phyloP scores from a whole-genome alignment of 2,797 vertebrate genomes.

The Mus minutoides region DNA sequence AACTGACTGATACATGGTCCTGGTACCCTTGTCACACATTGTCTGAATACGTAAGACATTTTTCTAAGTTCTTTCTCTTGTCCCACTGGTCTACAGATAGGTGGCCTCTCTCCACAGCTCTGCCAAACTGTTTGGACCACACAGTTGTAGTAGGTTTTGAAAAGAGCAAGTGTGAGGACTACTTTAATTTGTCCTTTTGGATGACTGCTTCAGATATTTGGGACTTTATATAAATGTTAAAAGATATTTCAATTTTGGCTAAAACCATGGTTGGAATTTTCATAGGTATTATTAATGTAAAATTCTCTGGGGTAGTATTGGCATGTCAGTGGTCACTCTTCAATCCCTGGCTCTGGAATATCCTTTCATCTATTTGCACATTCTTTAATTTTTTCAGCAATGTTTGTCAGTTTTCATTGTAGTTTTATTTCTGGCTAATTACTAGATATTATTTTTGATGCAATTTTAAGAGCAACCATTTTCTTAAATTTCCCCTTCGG shows the following conservation, averaged over 20 bases:
- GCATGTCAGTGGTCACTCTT: neutral
- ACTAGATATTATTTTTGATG: slow-evolving; percentile 15
- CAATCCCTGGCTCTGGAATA: neutral
- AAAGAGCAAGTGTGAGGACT: neutral
- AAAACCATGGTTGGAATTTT: neutral
- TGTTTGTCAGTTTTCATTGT: neutral
- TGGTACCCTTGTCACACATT: neutral
- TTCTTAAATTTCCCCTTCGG: neutral
- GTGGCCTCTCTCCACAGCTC: neutral
- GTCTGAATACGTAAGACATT: neutral
- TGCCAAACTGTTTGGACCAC: neutral
- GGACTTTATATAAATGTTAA: neutral
- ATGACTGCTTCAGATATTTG: neutral
- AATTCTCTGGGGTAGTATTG: neutral
- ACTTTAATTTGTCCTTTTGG: neutral
- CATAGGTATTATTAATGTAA: neutral
- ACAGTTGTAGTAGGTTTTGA: neutral
- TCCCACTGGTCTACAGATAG: neutral
- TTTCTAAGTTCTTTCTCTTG: neutral
- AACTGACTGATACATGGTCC: neutral
- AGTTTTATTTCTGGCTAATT: slow-evolving; percentile 9
- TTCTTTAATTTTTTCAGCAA: neutral
- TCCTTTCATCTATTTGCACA: neutral
- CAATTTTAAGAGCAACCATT: neutral
- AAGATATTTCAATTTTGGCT: neutral